These are phyloP conservation scores for Lithobates sylvaticus DNA, from an alignment of 2,797 vertebrate species.

Conservation along the genomic window DNA sequence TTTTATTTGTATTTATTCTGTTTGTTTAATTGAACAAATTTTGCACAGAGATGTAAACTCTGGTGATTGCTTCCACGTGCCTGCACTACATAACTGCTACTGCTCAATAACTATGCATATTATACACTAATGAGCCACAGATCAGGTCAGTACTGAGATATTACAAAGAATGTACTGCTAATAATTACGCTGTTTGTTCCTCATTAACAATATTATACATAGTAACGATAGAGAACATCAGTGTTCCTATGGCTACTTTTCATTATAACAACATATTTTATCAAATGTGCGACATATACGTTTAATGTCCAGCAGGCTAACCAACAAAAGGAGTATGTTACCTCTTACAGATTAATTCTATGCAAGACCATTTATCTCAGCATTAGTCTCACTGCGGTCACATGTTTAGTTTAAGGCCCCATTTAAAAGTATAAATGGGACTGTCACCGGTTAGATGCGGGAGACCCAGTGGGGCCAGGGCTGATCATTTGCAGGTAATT, in stretches of 20 bases:
- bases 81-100: conserved; percentile 34
- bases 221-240: not conserved
- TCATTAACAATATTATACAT: conserved; percentile 23
- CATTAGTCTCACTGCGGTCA: too few species aligned
- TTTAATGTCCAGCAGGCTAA: not conserved
- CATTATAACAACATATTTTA: not conserved
- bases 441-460: too few species aligned
- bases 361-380: too few species aligned
- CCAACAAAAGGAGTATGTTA: not conserved
- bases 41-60: conserved; percentile 11
- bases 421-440: too few species aligned
- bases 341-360: too few species aligned
- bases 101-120: conserved; percentile 31
- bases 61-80: conserved; percentile 40
- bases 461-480: too few species aligned
- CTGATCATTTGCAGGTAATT: too few species aligned
- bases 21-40: conserved; percentile 53
- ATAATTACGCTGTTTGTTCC: conserved; percentile 15
- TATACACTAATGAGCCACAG: conserved; percentile 31
- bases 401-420: too few species aligned
- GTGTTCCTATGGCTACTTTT: not conserved
- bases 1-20: conserved; percentile 36
- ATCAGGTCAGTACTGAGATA: conserved; percentile 38
- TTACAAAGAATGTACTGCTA: conserved; percentile 13
- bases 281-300: not conserved